phyloP scores from a whole-genome alignment of 1,140 invertebrate genomes.

The Eciton burchellii region DNA sequence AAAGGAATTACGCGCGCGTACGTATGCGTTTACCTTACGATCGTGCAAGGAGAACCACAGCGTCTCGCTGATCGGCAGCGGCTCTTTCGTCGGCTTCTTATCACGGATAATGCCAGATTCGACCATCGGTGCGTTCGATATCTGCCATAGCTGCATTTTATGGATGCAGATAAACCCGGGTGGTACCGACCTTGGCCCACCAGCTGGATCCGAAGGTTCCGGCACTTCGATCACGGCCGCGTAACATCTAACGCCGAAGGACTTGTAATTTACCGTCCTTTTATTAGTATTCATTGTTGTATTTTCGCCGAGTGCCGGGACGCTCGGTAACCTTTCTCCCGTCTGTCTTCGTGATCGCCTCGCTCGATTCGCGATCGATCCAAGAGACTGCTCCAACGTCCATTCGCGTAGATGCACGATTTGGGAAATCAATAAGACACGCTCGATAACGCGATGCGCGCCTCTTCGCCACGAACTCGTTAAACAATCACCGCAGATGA shows the following conservation, averaged over 20 bases:
- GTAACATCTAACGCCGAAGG: slow-evolving; percentile 31
- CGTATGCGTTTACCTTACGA: background rate
- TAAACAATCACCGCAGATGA: slow-evolving; percentile 8
- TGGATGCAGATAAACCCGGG: slow-evolving; percentile 52
- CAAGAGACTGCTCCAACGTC: background rate
- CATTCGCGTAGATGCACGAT: too few relatives aligned
- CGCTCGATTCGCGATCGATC: background rate
- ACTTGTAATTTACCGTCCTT: slow-evolving; percentile 36
- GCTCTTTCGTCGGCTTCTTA: slow-evolving; percentile 20
- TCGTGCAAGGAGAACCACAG: background rate
- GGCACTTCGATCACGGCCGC: slow-evolving; percentile 33
- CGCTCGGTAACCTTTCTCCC: slow-evolving; percentile 11
- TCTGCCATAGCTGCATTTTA: slow-evolving; percentile 62
- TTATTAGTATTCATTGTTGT: slow-evolving; percentile 42
- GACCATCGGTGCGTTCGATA: slow-evolving; percentile 21
- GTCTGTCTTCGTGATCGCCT: slow-evolving; percentile 2
- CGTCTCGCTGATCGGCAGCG: background rate
- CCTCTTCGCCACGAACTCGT: background rate
- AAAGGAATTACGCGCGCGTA: background rate
- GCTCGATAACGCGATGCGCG: background rate
- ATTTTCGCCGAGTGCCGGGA: background rate
- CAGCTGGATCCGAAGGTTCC: slow-evolving; percentile 43
- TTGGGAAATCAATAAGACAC: background rate
- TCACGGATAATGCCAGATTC: slow-evolving; percentile 2
- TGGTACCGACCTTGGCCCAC: slow-evolving; percentile 62